Evolutionary conservation across 2,113 vertebrate genomes (phyloP), one percentile per base, ranked within the genome.

Genomic region (Tyto alba): DNA sequence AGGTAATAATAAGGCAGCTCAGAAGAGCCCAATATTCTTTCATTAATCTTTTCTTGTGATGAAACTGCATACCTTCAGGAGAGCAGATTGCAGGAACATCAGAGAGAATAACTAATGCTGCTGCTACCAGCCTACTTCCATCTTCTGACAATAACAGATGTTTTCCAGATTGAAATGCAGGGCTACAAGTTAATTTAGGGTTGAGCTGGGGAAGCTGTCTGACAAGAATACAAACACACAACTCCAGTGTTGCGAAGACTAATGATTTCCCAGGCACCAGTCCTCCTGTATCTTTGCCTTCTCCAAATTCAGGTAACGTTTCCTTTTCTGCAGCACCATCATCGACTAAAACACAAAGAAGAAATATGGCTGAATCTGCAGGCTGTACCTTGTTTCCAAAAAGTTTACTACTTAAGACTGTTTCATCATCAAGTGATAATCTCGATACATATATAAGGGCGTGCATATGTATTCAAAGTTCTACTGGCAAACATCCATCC

Each of bases 291-390:
- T 99, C 99, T 89, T 99, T 98, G 23, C 99, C 99, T 96, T 99
- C 99, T 22, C 99, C 99, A 88, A 99, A 99, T 95, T 99, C 99
- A 12, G 99, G 99, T 52, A 99, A 90, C 0, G 98, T 99, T 98
- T 99, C 99, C 97, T 99, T 99, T 98, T 99, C 99, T n/a, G 99
- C 98, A 41, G 99, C 99, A 4, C 99, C 99, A 92, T 99, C 99
- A 85, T 99, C 99, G 95, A 99, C 99, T 99, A 90, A 55, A 97
- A 97, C 38, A 92, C 75, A 97, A 93, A 90, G 77, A 50, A 91
- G 29, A 75, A 92, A 53, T n/a, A 73, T 73, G 26, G 34, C 52
- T 87, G 52, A 85, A 53, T 62, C 62, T 64, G 34, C 12, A 93
- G 43, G 20, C 62, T 50, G 23, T 53, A 55, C 72, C 64, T 89